Conservation (phyloP, 2,797 vertebrate genomes). For the Pipistrellus kuhlii region DNA sequence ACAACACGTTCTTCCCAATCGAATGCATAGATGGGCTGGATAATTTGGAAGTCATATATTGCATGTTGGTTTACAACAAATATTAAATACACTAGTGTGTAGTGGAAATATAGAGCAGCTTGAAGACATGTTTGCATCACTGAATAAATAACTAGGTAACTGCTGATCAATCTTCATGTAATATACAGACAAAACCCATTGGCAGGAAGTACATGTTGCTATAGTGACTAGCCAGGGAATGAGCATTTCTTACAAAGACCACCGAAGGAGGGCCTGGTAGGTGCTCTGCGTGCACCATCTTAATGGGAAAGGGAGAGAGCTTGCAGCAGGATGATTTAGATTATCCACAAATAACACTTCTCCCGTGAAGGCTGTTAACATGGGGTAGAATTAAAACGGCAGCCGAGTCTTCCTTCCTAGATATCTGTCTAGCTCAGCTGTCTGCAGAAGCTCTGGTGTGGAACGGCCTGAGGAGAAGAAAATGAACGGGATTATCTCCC, state of each 20-base stretch:
- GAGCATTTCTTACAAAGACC: conserved; percentile 7
- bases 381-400: not conserved
- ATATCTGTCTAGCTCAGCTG: not conserved
- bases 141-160: conserved; percentile 26
- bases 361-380: not conserved
- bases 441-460: not conserved
- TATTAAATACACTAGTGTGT: conserved; percentile 79
- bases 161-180: not conserved
- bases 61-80: conserved; percentile 79
- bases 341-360: not conserved
- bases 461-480: conserved; percentile 11
- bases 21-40: conserved; percentile 82
- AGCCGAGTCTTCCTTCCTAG: not conserved
- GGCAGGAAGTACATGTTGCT: not conserved
- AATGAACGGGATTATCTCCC: not conserved
- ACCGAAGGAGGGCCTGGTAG: not conserved
- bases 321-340: not conserved
- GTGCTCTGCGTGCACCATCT: not conserved
- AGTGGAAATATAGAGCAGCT: conserved; percentile 69
- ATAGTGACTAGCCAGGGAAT: not conserved
- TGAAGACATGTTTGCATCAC: conserved; percentile 63
- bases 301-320: not conserved
- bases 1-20: conserved; percentile 81
- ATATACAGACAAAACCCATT: not conserved
- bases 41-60: conserved; percentile 80